Conservation (phyloP, 2,113 vertebrate genomes). For the Thermophis baileyi region DNA sequence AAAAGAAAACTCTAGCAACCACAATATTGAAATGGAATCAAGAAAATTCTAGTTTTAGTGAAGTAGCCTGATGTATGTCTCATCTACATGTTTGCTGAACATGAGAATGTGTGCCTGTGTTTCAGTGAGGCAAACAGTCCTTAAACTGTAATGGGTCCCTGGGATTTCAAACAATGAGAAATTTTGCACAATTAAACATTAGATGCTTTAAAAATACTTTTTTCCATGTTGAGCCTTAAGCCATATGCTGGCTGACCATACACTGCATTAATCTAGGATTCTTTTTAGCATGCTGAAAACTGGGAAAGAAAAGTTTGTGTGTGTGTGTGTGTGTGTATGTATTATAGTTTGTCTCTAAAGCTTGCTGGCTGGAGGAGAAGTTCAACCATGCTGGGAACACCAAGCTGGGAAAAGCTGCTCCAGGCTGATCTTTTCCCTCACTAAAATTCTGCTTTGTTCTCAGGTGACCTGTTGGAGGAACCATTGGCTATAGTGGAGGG, state of each 20-base stretch:
- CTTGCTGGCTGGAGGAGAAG: background rate
- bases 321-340: background rate
- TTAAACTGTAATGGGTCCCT: background rate
- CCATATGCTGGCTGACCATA: background rate
- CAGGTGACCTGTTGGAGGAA: conserved; percentile 84
- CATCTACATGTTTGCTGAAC: background rate
- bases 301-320: background rate
- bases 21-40: background rate
- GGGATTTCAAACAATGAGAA: background rate
- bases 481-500: conserved; percentile 81
- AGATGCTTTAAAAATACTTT: background rate
- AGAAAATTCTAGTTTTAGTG: background rate
- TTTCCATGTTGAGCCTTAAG: background rate
- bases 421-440: background rate
- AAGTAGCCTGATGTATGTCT: background rate
- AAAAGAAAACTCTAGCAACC: background rate
- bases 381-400: background rate
- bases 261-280: background rate
- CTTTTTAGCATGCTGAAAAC: background rate
- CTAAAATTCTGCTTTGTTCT: background rate
- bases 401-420: background rate
- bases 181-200: background rate
- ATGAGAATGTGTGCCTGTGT: background rate
- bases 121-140: background rate
- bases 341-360: background rate